Evolutionary conservation across 2,797 vertebrate genomes (phyloP).

Genomic region (Galaxias olidus): DNA sequence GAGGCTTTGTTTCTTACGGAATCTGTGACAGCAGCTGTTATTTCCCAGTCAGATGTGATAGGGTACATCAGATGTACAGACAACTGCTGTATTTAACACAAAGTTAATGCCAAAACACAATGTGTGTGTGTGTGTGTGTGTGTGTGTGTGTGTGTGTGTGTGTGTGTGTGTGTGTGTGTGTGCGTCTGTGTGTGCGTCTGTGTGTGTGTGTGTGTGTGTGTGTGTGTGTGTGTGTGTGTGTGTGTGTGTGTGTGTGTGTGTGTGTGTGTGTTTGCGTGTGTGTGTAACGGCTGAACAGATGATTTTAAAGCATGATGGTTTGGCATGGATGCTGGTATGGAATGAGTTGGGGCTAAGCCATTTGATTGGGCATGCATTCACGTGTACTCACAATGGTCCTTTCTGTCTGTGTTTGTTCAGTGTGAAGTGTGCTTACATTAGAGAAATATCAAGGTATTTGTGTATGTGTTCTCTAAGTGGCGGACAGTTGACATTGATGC

Average conservation of each 20-base stretch:
- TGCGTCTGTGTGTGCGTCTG: neutral
- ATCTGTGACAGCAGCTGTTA: slow-evolving; percentile 40
- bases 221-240: slow-evolving; percentile 6
- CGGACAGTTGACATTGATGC: no score
- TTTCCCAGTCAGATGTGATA: slow-evolving; percentile 55
- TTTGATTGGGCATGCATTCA: no score
- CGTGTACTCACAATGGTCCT: no score
- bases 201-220: neutral
- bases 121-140: neutral
- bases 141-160: slow-evolving; percentile 3
- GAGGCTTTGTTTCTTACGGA: slow-evolving; percentile 30
- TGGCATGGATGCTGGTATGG: no score
- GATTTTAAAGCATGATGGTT: no score
- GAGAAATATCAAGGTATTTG: no score
- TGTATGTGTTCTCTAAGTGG: no score
- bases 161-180: neutral
- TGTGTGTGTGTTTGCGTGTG: neutral
- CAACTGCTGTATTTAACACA: slow-evolving; percentile 18
- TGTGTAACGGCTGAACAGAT: neutral
- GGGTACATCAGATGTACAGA: slow-evolving; percentile 35
- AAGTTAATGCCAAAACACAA: neutral
- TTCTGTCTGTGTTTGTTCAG: no score
- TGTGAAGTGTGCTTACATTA: no score
- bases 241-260: neutral
- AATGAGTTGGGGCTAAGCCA: no score